Evolutionary conservation across 2,888 invertebrate genomes (phyloP).

Genomic region (Pammene fasciana): DNA sequence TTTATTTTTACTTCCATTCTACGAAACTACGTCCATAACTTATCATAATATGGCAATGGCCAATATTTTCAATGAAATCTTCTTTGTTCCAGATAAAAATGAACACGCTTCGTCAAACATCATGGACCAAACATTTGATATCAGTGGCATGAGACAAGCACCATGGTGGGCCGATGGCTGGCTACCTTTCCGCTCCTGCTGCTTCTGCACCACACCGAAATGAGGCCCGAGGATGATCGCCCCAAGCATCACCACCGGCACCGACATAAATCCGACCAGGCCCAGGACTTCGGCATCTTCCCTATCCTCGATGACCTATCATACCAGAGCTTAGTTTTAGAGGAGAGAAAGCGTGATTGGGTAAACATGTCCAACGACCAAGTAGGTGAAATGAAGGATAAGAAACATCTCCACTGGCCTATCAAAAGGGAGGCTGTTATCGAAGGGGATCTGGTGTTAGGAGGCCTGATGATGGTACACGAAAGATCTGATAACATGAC

Average conservation of each 20-base stretch:
- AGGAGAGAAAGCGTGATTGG: slow-evolving; percentile 65
- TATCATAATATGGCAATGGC: background rate
- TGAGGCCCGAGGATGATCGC: slow-evolving; percentile 58
- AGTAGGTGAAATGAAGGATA: slow-evolving; percentile 69
- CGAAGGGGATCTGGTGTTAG: slow-evolving; percentile 94
- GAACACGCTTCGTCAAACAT: slow-evolving; percentile 53
- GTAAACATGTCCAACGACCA: slow-evolving; percentile 71
- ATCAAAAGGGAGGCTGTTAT: slow-evolving; percentile 93
- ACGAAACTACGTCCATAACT: too few relatives aligned
- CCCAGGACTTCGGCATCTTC: slow-evolving; percentile 14
- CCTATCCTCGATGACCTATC: slow-evolving; percentile 52
- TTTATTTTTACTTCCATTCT: too few relatives aligned
- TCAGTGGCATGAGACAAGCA: slow-evolving; percentile 66
- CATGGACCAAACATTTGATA: slow-evolving; percentile 61
- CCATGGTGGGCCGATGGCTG: slow-evolving; percentile 73
- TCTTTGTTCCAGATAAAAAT: slow-evolving; percentile 72
- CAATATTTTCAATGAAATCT: background rate
- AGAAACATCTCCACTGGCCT: slow-evolving; percentile 86
- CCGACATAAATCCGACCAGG: slow-evolving; percentile 39
- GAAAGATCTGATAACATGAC: slow-evolving; percentile 93
- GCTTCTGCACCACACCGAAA: slow-evolving; percentile 63
- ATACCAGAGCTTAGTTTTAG: slow-evolving; percentile 33
- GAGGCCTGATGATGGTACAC: slow-evolving; percentile 97
- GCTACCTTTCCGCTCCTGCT: slow-evolving; percentile 65
- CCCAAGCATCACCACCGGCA: slow-evolving; percentile 63